Percentiles rank a stretch among this genome's conserved stretches.
Evolutionary conservation across 2,797 vertebrate species (phyloP).

Genomic region (Crenuchus spilurus): DNA sequence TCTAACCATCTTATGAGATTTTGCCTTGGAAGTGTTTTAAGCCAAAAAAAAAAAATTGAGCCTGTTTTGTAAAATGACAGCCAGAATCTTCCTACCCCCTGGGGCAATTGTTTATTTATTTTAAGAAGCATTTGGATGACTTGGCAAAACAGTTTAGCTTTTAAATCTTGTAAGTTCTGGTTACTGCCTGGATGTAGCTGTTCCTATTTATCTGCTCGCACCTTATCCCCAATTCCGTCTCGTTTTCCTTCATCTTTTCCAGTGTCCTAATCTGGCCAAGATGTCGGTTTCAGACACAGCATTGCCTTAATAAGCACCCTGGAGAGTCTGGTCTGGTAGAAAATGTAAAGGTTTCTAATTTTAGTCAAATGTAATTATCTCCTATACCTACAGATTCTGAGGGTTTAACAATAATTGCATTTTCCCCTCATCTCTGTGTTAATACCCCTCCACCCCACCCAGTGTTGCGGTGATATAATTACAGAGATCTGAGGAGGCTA

Average conservation of each 20-base stretch:
- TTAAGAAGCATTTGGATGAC: slow-evolving; percentile 28
- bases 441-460: background rate
- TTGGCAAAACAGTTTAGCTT: slow-evolving; percentile 23
- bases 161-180: slow-evolving; percentile 21
- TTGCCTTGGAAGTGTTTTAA: background rate
- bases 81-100: slow-evolving; percentile 10
- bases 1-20: background rate
- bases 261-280: slow-evolving; percentile 25
- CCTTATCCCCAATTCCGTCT: slow-evolving; percentile 1
- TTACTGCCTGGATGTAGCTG: slow-evolving; percentile 17
- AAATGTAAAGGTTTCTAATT: slow-evolving; percentile 45
- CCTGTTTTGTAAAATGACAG: background rate
- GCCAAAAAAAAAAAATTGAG: slow-evolving; percentile 14
- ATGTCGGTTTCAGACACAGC: slow-evolving; percentile 11
- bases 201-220: background rate
- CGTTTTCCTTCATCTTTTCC: background rate
- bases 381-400: slow-evolving; percentile 54
- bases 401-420: slow-evolving; percentile 55
- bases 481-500: slow-evolving; percentile 57
- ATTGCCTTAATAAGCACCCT: slow-evolving; percentile 16
- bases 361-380: slow-evolving; percentile 62
- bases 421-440: slow-evolving; percentile 21
- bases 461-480: slow-evolving; percentile 67
- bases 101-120: slow-evolving; percentile 36
- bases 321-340: slow-evolving; percentile 1